Conservation (phyloP, 2,797 vertebrate species). For the Cyclopterus lumpus region DNA sequence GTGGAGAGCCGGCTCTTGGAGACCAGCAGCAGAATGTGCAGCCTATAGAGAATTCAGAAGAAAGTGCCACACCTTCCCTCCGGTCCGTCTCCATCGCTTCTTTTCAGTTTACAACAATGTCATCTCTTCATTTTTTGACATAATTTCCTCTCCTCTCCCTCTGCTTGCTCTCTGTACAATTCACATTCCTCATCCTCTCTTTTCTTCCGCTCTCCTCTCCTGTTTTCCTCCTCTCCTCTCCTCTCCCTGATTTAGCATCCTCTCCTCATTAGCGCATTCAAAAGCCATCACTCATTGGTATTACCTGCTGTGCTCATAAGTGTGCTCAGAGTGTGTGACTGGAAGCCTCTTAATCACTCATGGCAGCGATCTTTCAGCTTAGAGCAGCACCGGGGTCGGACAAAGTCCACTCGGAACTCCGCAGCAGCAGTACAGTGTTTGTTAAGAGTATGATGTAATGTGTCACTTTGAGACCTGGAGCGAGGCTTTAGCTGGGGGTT, state of each 20-base stretch:
- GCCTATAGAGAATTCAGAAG: slow-evolving; percentile 54
- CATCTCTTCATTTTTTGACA: neutral
- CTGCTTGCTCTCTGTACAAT: neutral
- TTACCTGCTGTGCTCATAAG: slow-evolving; percentile 12
- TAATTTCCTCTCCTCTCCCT: neutral
- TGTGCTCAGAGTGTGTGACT: slow-evolving; percentile 40
- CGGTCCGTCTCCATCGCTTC: slow-evolving; percentile 12
- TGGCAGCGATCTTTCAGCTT: slow-evolving; percentile 61
- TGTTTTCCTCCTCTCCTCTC: neutral
- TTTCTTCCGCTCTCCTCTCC: neutral
- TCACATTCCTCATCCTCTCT: neutral
- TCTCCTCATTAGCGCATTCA: slow-evolving; percentile 1
- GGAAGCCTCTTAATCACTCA: slow-evolving; percentile 53
- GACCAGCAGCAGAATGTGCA: slow-evolving; percentile 64
- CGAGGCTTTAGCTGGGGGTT: neutral
- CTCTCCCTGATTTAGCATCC: slow-evolving; percentile 18
- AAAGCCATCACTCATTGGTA: slow-evolving; percentile 4
- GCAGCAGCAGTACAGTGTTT: slow-evolving; percentile 36
- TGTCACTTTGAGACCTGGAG: slow-evolving; percentile 3
- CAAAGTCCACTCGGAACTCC: slow-evolving; percentile 63
- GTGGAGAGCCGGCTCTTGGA: slow-evolving; percentile 64
- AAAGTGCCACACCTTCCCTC: slow-evolving; percentile 65
- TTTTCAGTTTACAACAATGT: neutral
- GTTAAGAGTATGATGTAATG: slow-evolving; percentile 50
- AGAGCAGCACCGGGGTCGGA: slow-evolving; percentile 46